Evolutionary conservation across 2,888 invertebrate species (phyloP).

Genomic region (Pediacus dermestoides): DNA sequence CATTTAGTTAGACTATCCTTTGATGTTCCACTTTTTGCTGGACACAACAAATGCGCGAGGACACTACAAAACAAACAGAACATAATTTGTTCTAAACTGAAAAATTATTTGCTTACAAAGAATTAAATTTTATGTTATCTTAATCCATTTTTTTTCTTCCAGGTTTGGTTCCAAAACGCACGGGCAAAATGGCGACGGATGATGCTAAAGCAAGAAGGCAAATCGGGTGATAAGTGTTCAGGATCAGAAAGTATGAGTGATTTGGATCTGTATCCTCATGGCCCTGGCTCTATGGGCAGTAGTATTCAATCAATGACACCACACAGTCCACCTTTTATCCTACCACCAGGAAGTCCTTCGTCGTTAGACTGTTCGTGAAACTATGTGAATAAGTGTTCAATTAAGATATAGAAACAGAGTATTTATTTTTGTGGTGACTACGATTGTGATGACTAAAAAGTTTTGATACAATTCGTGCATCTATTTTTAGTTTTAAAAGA

Average conservation of each 20-base stretch:
- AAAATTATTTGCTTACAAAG: too few relatives aligned
- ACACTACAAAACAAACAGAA: too few relatives aligned
- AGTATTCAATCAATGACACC: constrained; percentile 63
- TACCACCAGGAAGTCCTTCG: constrained; percentile 66
- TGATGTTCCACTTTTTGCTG: too few relatives aligned
- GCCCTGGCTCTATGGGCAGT: constrained; percentile 59
- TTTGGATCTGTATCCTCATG: constrained; percentile 58
- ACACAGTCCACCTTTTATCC: constrained; percentile 68
- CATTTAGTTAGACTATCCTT: too few relatives aligned
- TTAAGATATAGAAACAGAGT: constrained; percentile 17
- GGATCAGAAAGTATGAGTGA: constrained; percentile 60
- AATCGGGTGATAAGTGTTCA: constrained; percentile 66
- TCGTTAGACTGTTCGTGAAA: constrained; percentile 71
- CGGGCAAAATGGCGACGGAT: constrained; percentile 90
- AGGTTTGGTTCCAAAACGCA: constrained; percentile 96
- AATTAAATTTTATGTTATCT: too few relatives aligned
- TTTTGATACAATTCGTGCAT: constrained; percentile 21
- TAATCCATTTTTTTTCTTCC: constrained; percentile 57
- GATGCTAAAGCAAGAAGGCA: constrained; percentile 77
- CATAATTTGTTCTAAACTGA: too few relatives aligned
- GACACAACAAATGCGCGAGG: too few relatives aligned
- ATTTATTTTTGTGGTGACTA: constrained; percentile 30
- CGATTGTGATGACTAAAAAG: constrained; percentile 25
- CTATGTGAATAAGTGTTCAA: constrained; percentile 4
- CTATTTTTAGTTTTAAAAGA: constrained; percentile 13